phyloP scores from a whole-genome alignment of 2,888 invertebrate genomes.

The Drosophila ustulata region DNA sequence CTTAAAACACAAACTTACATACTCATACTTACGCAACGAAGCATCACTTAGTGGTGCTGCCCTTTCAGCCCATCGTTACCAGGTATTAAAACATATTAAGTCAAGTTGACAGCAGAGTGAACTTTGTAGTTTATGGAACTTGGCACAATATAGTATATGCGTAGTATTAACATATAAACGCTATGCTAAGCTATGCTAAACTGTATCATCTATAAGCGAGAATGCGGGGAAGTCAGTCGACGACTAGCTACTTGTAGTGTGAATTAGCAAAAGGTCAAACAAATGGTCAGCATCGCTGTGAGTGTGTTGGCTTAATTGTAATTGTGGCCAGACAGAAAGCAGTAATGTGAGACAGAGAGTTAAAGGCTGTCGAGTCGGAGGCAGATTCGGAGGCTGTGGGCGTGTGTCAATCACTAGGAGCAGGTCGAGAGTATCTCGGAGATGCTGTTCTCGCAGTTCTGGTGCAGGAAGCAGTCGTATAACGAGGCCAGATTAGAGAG shows the following conservation, averaged over 20 bases:
- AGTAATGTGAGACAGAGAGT: conserved; percentile 1
- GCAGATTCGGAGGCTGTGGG: background rate
- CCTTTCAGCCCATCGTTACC: background rate
- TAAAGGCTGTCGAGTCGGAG: conserved; percentile 8
- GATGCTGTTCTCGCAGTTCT: conserved; percentile 86
- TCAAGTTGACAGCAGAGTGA: conserved; percentile 14
- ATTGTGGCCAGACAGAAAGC: conserved; percentile 6
- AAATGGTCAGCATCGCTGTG: background rate
- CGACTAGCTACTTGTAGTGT: conserved; percentile 32
- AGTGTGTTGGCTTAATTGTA: conserved; percentile 24
- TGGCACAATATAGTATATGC: conserved; percentile 6
- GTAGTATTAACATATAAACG: conserved; percentile 8
- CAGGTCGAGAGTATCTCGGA: conserved; percentile 53
- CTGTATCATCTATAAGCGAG: conserved; percentile 11
- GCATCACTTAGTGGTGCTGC: background rate
- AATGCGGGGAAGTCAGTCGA: conserved; percentile 23
- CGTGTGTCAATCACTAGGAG: conserved; percentile 46
- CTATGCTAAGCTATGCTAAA: conserved; percentile 9
- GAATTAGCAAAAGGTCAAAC: conserved; percentile 9
- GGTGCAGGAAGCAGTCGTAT: conserved; percentile 88
- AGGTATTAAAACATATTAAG: background rate
- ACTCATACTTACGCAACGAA: background rate
- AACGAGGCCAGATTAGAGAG: conserved; percentile 85
- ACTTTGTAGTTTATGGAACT: conserved; percentile 33
- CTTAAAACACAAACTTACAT: background rate